phyloP scores from a whole-genome alignment of 2,888 invertebrate genomes.

The Morinoia aosen region DNA sequence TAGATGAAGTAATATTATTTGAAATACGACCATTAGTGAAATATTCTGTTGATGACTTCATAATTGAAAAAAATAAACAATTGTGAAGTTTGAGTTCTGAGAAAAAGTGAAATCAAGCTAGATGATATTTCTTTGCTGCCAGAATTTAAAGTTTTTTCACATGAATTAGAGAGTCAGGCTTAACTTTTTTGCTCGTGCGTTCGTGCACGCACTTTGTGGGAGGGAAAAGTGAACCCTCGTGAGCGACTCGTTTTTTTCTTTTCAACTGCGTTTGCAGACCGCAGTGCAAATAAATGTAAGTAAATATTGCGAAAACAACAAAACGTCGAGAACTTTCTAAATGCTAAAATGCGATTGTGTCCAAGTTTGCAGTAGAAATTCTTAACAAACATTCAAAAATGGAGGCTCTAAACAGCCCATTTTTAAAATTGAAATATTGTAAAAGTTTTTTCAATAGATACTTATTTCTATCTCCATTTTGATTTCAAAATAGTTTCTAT shows the following conservation, averaged over 20 bases:
- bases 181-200: background rate
- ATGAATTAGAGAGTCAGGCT: background rate
- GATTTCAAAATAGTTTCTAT: background rate
- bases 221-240: too few species aligned
- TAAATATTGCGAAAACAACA: background rate
- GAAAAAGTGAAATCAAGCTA: background rate
- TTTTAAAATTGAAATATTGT: background rate
- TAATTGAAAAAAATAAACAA: too few species aligned
- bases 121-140: background rate
- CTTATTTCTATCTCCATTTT: background rate
- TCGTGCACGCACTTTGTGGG: background rate
- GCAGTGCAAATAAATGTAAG: background rate
- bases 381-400: background rate
- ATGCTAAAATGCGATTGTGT: background rate
- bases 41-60: too few species aligned
- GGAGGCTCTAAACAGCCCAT: background rate
- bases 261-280: background rate
- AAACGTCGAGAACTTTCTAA: background rate
- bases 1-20: too few species aligned
- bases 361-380: background rate
- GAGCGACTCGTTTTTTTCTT: too few species aligned
- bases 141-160: too few species aligned
- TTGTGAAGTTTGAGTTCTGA: too few species aligned
- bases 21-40: too few species aligned
- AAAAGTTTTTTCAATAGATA: background rate